These are phyloP conservation scores for Lamellibrachia satsuma DNA, from an alignment of 2,888 invertebrate species.

Conservation along the genomic window DNA sequence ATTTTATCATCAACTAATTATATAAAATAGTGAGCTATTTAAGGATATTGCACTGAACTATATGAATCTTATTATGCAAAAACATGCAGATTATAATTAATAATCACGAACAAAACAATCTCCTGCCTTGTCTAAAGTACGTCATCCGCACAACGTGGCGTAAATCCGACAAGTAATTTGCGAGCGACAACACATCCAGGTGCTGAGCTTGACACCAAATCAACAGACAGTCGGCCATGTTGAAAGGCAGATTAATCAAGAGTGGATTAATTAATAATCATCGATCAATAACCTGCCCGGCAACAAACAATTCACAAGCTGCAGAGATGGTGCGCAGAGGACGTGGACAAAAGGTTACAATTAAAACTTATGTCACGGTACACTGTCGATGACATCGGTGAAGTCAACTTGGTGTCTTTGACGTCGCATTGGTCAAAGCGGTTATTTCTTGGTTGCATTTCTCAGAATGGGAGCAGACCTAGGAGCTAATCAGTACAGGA, in stretches of 20 bases:
- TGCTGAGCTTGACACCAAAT: background rate
- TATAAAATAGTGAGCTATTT: too few relatives aligned
- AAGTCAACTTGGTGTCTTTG: background rate
- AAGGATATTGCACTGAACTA: too few relatives aligned
- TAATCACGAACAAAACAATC: too few relatives aligned
- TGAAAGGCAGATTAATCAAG: background rate
- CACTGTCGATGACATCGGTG: background rate
- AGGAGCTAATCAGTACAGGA: background rate
- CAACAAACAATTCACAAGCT: background rate
- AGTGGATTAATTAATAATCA: background rate
- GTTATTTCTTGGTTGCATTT: background rate
- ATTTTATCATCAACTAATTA: too few relatives aligned
- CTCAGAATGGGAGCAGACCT: background rate
- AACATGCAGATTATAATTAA: too few relatives aligned
- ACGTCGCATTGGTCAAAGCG: background rate
- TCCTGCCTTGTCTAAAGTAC: too few relatives aligned
- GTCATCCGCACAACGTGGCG: background rate
- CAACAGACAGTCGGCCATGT: background rate
- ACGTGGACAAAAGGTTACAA: background rate
- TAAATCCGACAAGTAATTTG: background rate
- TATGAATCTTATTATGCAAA: too few relatives aligned
- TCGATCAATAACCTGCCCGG: background rate
- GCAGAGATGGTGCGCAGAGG: background rate
- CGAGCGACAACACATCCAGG: background rate
- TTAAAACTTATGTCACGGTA: background rate